Conservation (phyloP, 2,888 invertebrate species). For the Drosophila recens region DNA sequence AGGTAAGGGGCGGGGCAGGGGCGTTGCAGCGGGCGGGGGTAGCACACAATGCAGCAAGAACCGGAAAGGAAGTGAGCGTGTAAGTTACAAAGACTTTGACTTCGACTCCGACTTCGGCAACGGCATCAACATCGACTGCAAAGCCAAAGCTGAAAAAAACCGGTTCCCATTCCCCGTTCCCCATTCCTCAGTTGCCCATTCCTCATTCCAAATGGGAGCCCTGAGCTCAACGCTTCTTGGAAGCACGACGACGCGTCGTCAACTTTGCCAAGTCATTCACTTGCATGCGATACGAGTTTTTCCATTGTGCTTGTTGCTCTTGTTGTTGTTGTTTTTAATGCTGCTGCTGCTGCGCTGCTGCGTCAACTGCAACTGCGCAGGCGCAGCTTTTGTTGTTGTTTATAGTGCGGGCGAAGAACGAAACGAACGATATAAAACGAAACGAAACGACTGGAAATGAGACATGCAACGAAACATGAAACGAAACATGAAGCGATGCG, state of each 20-base stretch:
- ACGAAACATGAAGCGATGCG: conserved; percentile 23
- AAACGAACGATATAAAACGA: conserved; percentile 24
- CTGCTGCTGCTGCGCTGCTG: conserved; percentile 23
- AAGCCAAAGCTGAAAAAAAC: conserved; percentile 32
- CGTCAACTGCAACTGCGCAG: conserved; percentile 54
- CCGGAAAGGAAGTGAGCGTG: conserved; percentile 80
- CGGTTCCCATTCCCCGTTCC: too few species aligned
- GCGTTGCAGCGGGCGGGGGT: background rate
- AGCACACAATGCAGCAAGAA: conserved; percentile 62
- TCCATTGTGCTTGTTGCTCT: conserved; percentile 38
- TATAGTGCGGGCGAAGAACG: conserved; percentile 70
- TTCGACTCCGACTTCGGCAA: conserved; percentile 44
- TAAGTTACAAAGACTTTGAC: conserved; percentile 78
- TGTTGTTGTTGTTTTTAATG: conserved; percentile 31
- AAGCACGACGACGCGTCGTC: conserved; percentile 67
- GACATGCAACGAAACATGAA: conserved; percentile 30
- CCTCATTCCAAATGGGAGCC: conserved; percentile 15
- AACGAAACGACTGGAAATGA: conserved; percentile 40
- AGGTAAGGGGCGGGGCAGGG: background rate
- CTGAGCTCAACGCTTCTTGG: conserved; percentile 66
- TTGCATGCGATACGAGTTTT: conserved; percentile 77
- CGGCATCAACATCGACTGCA: background rate
- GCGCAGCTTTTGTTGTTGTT: conserved; percentile 56
- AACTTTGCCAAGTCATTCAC: conserved; percentile 74
- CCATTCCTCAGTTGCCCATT: conserved; percentile 2